Conservation (phyloP, 92 coral and sea anemone genomes). For the Metridium senile region DNA sequence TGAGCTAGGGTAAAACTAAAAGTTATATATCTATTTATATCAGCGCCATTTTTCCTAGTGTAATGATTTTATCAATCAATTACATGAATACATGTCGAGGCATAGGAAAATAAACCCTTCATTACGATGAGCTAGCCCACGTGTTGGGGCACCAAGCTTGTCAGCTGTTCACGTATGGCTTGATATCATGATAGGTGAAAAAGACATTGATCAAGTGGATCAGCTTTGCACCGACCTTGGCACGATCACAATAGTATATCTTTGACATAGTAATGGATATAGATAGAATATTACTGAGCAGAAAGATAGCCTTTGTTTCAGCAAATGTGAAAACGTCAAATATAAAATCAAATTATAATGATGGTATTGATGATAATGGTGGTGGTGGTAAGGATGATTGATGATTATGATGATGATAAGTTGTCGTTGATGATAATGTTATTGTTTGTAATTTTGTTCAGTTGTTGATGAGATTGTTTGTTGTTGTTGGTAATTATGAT, state of each 20-base stretch:
- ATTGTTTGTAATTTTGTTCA: not conserved
- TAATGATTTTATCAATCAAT: not conserved
- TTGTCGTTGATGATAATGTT: not conserved
- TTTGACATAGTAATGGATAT: not conserved
- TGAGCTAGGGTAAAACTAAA: not conserved
- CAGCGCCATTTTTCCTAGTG: not conserved
- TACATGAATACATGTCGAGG: not conserved
- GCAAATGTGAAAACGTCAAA: not conserved
- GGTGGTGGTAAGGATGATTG: not conserved
- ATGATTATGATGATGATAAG: not conserved
- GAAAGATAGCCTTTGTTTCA: not conserved
- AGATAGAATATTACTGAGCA: not conserved
- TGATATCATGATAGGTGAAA: not conserved
- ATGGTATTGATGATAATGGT: not conserved
- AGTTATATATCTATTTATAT: not conserved
- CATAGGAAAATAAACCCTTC: not conserved
- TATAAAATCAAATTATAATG: not conserved
- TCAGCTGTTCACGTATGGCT: too few species aligned
- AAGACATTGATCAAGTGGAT: not conserved
- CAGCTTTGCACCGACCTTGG: not conserved
- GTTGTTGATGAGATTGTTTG: too few species aligned
- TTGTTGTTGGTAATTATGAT: too few species aligned
- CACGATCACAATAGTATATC: not conserved
- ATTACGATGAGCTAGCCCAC: not conserved
- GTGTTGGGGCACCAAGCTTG: not conserved